Conservation (phyloP, 2,888 invertebrate species). For the Iselma pallidipennis region DNA sequence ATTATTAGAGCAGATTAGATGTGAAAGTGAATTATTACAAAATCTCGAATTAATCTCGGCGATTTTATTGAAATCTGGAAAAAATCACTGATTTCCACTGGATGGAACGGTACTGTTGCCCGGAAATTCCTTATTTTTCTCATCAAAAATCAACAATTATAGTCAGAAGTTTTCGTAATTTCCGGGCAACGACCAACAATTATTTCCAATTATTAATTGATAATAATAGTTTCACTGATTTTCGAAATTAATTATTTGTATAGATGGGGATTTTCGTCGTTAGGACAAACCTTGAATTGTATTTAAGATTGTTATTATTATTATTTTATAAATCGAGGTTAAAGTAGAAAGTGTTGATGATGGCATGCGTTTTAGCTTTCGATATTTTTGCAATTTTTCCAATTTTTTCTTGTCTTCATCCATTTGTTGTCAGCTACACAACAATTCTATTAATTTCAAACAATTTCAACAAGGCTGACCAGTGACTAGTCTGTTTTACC, state of each 20-base stretch:
- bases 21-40: constrained; percentile 19
- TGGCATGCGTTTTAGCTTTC: constrained; percentile 22
- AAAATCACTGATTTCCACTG: background rate
- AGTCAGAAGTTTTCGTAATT: background rate
- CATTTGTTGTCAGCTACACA: background rate
- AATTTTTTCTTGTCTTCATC: background rate
- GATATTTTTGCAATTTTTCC: constrained; percentile 4
- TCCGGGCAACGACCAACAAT: background rate
- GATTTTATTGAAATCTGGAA: background rate
- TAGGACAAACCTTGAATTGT: constrained; percentile 21
- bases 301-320: constrained; percentile 16
- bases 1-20: background rate
- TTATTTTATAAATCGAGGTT: constrained; percentile 23
- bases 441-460: background rate
- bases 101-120: background rate
- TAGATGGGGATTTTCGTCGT: no score
- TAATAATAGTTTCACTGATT: no score
- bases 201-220: constrained; percentile 14
- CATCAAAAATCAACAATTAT: background rate
- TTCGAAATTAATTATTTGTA: no score
- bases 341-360: constrained; percentile 27
- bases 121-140: constrained; percentile 4
- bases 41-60: background rate
- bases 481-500: constrained; percentile 12
- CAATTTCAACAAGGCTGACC: constrained; percentile 18